Base-by-base conservation (phyloP, 2,113 vertebrate genomes). In the Oplegnathus fasciatus region DNA sequence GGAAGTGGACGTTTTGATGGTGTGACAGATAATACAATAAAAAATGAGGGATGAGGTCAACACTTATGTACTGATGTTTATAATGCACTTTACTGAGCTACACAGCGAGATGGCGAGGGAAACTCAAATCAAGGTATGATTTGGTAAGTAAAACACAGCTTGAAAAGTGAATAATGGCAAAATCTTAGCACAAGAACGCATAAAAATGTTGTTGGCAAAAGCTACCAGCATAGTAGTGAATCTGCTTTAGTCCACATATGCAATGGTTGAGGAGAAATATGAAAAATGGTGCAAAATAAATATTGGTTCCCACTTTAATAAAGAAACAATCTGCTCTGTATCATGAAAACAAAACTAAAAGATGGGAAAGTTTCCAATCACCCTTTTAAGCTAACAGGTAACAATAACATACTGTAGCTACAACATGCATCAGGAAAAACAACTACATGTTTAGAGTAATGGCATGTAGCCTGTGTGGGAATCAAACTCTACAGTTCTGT, bases 401-500 rank as follows among this genome's bases (percentile, higher is more conserved):
- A 34, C 17, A 70, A 24, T 22, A 46, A 26, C 6, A 44, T 22
- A 4, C 34, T 37, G 34, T 4, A n/a, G 22, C 20, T 20, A 9
- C 4, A 20, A 30, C 9, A 5, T 60, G 18, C 32, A 15, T 11
- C 32, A 54, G 42, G 15, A 50, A 69, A 9, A 54, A 54, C 40
- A 71, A 30, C 8, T 0, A 2, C 24, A 30, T 58, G 24, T 67
- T 57, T 5, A 2, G 10, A 30, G 26, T 15, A 26, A 70, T 26
- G 20, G 18, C 42, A 81, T 54, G 58, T 0, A 17, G 10, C 30
- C 37, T 73, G 48, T 73, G 48, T 65, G 64, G 77, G 58, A 81
- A 22, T 72, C 57, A 50, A 80, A 77, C 24, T 57, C 28, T 18
- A 50, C 58, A 64, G 30, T 37, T 42, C 18, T 67, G 75, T 75